Evolutionary conservation across 1,140 invertebrate genomes (phyloP), one percentile per base, ranked within the genome.

Genomic region (Megalopta genalis): DNA sequence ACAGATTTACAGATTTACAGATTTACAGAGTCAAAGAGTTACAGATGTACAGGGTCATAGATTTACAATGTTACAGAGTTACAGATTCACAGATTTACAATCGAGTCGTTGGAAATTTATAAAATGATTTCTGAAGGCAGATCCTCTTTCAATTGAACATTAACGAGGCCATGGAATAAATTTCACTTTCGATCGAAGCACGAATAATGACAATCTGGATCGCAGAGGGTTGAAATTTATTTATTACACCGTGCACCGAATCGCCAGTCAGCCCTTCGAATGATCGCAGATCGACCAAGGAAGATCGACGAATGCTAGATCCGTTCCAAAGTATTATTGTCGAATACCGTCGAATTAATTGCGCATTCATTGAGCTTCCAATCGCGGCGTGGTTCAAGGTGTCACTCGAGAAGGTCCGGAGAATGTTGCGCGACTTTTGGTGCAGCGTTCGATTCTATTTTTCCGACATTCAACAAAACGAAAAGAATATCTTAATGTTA

Each of bases 401-500:
- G 16, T 63, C 10, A 7, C 8, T 25, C 21, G 25, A 7, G 25
- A 84, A 84, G 39, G 63, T 84, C 49, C 67, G n/a, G 74, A 49
- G 49, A 63, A 63, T 75, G 67, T 75, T 57, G 46, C 4, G 60
- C 46, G 49, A 78, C 16, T 70, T 82, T 81, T 54, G 32, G 57
- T 85, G 72, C 68, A 73, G 62, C 69, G 54, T 83, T 46, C 81
- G 52, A 70, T 79, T 84, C 75, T 86, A 86, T 73, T 82, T 84
- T 46, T 82, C 37, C 63, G n/a, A 62, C 39, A 27, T 57, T 59
- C 42, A 52, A 75, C 32, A 32, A 75, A 66, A 64, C 52, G 32
- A 85, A 49, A 85, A 49, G 32, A 32, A 32, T 32, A 82, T 82
- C 42, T 85, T 86, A 77, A 76, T 59, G 67, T 82, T 87, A 78